Evolutionary conservation across 2,888 invertebrate genomes (phyloP).

Genomic region (Hemaris fuciformis): DNA sequence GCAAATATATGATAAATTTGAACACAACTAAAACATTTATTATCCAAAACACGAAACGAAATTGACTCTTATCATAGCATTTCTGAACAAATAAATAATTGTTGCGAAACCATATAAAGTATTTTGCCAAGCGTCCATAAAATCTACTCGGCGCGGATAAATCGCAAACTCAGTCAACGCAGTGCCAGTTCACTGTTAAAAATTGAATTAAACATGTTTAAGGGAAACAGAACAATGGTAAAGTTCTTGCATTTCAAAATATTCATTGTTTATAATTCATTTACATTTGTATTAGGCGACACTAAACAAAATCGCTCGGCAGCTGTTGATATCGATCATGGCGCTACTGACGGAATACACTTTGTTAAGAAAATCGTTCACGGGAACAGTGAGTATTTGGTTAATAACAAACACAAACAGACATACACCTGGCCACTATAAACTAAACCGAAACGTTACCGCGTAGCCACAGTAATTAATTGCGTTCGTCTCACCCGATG

Average conservation of each 20-base stretch:
- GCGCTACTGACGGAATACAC: constrained; percentile 40
- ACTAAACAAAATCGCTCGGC: constrained; percentile 21
- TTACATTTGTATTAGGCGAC: constrained; percentile 32
- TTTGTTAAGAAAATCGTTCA: constrained; percentile 42
- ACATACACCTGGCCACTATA: background rate
- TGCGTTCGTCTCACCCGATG: background rate
- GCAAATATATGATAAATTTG: background rate
- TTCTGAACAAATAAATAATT: background rate
- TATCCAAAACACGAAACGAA: background rate
- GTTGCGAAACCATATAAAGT: constrained; percentile 7
- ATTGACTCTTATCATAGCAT: background rate
- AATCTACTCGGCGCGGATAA: constrained; percentile 15
- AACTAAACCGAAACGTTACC: background rate
- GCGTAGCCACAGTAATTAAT: background rate
- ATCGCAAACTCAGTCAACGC: constrained; percentile 23
- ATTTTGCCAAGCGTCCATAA: background rate
- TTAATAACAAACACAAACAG: constrained; percentile 12
- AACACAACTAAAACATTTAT: background rate
- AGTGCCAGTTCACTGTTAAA: background rate
- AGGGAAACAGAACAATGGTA: constrained; percentile 28
- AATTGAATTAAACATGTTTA: constrained; percentile 14
- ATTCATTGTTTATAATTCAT: constrained; percentile 38
- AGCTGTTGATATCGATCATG: constrained; percentile 28
- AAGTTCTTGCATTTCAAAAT: constrained; percentile 28
- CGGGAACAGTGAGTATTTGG: constrained; percentile 50